These are phyloP conservation scores for Belgica antarctica DNA, from an alignment of 2,888 invertebrate species.

Conservation along the genomic window DNA sequence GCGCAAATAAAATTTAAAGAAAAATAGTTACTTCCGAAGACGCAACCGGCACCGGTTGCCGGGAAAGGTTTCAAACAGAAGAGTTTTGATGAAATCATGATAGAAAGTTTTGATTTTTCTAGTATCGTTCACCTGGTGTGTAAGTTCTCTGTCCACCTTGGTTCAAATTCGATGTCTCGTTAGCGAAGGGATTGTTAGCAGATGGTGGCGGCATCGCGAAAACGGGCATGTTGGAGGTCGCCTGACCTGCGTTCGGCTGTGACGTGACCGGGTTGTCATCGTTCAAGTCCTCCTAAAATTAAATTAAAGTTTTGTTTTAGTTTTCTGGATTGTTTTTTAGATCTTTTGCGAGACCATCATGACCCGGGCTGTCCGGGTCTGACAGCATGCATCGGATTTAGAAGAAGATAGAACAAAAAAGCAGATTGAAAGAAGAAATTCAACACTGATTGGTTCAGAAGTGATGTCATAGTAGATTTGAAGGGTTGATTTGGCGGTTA, in stretches of 20 bases:
- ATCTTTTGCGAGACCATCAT: background rate
- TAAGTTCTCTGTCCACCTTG: constrained; percentile 55
- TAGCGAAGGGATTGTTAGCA: constrained; percentile 55
- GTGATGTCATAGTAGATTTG: too few species aligned
- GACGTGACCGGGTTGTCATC: constrained; percentile 52
- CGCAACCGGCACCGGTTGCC: background rate
- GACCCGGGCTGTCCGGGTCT: too few species aligned
- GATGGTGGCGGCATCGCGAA: constrained; percentile 53
- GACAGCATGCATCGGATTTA: too few species aligned
- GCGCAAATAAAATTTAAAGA: background rate
- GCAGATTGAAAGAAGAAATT: too few species aligned
- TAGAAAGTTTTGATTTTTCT: background rate
- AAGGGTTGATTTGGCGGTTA: too few species aligned
- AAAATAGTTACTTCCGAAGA: background rate
- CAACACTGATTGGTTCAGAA: too few species aligned
- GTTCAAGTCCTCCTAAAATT: constrained; percentile 41
- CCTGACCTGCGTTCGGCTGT: constrained; percentile 51
- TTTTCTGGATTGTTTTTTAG: background rate
- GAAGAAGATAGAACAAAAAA: too few species aligned
- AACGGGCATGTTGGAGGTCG: constrained; percentile 50
- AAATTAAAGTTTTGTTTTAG: background rate
- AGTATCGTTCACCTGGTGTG: constrained; percentile 52
- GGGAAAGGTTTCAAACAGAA: background rate
- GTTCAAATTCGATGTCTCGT: constrained; percentile 55
- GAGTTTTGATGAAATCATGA: constrained; percentile 1